A percentile compares a stretch with the other conserved stretches of the same genome.
phyloP scores from a whole-genome alignment of 2,797 vertebrate genomes.

The Sylvia borin region DNA sequence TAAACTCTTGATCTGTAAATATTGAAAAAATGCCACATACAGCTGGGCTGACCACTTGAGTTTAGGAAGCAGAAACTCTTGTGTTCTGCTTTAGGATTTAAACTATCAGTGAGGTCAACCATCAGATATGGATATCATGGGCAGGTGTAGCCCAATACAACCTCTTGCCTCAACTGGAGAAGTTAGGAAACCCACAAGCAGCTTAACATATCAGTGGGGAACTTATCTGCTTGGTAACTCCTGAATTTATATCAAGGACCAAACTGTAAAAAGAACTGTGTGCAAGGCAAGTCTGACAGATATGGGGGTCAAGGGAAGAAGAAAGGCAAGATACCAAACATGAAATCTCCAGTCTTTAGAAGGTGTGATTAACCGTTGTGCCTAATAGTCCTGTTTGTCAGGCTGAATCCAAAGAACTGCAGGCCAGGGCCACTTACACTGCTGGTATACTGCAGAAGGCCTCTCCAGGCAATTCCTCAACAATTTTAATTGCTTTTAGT shows the following conservation, averaged over 20 bases:
- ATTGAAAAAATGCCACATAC: neutral
- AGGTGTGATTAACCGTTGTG: neutral
- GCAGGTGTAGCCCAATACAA: neutral
- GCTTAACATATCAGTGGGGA: fast-evolving
- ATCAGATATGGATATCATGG: neutral
- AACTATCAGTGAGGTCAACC: neutral
- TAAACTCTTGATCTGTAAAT: neutral
- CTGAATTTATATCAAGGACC: neutral
- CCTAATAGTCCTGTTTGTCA: neutral
- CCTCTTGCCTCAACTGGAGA: neutral
- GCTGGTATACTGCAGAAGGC: neutral
- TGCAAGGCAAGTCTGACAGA: neutral
- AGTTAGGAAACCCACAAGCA: neutral
- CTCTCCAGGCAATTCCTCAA: neutral
- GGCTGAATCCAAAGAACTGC: neutral
- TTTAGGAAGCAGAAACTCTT: neutral
- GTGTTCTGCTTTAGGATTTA: neutral
- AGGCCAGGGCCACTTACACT: neutral
- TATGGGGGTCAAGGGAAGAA: fast-evolving
- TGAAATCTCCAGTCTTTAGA: neutral
- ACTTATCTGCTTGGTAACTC: neutral
- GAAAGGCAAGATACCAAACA: neutral
- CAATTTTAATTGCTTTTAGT: neutral
- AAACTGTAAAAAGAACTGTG: neutral
- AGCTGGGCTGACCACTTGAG: neutral